These are phyloP conservation scores for Philopedon plagiatum DNA, from an alignment of 2,888 invertebrate genomes.

Conservation along the genomic window DNA sequence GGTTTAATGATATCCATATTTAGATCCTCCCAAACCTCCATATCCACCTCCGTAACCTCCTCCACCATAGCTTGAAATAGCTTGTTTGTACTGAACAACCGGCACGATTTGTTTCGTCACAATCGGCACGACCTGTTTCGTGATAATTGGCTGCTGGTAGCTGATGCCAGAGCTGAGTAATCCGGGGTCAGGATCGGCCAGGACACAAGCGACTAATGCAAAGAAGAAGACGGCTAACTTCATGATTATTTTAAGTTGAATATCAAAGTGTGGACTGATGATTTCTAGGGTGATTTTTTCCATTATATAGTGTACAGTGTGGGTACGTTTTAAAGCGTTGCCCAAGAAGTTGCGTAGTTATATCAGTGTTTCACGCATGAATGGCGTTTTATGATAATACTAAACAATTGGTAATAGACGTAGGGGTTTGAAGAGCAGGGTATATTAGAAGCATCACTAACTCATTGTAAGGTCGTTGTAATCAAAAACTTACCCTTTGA, in stretches of 20 bases:
- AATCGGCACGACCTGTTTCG: conserved; percentile 17
- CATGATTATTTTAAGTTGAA: conserved; percentile 3
- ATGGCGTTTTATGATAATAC: not conserved
- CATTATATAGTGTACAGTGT: not conserved
- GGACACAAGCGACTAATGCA: conserved; percentile 6
- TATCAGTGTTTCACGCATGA: not conserved
- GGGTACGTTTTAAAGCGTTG: too few relatives aligned
- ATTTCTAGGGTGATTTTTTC: not conserved
- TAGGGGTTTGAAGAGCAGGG: not conserved
- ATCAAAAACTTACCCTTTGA: too few relatives aligned
- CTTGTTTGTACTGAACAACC: conserved; percentile 1
- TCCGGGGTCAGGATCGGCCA: conserved; percentile 2
- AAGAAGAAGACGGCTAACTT: conserved; percentile 6
- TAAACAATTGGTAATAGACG: not conserved
- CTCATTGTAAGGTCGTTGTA: too few relatives aligned
- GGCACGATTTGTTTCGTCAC: conserved; percentile 11
- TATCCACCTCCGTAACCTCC: not conserved
- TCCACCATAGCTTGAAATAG: conserved; percentile 13
- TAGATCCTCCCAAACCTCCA: conserved; percentile 7
- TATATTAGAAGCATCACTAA: too few relatives aligned
- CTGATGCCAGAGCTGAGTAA: not conserved
- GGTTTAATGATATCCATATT: not conserved
- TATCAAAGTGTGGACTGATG: not conserved
- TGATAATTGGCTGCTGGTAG: conserved; percentile 4
- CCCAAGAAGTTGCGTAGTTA: not conserved